These are phyloP conservation scores for Rynchops niger DNA, from an alignment of 2,113 vertebrate species.

Conservation along the genomic window DNA sequence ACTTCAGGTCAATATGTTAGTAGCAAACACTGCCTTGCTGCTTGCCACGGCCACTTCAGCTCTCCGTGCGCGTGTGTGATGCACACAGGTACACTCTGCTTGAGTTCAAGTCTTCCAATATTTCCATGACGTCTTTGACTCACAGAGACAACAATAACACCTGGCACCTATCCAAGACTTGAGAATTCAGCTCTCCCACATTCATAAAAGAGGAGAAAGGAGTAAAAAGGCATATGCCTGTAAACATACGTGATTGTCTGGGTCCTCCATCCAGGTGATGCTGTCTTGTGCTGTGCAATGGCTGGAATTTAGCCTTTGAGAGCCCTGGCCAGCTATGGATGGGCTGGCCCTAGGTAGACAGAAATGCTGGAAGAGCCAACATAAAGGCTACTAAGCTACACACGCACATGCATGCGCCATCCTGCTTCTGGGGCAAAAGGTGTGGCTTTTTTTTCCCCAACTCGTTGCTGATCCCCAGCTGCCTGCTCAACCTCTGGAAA, in stretches of 20 bases:
- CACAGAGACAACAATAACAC: neutral
- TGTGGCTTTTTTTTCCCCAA: neutral
- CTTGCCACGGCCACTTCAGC: neutral
- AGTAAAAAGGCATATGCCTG: neutral
- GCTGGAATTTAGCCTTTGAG: neutral
- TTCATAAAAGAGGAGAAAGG: neutral
- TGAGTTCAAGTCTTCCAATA: neutral
- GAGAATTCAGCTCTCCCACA: neutral
- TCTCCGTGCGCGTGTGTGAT: fast-evolving
- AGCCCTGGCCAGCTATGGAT: neutral
- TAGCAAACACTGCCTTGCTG: neutral
- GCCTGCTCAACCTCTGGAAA: neutral
- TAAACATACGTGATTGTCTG: neutral
- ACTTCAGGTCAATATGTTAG: neutral
- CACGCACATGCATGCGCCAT: neutral
- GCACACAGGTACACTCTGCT: neutral
- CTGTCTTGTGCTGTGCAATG: neutral
- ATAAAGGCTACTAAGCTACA: neutral
- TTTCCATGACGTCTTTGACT: neutral
- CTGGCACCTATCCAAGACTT: neutral
- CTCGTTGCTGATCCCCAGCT: neutral
- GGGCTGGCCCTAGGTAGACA: neutral
- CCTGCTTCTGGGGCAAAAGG: neutral
- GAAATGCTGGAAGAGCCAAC: neutral
- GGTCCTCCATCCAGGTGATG: neutral